Conservation (phyloP, 2,113 vertebrate genomes). For the Falco punctatus region DNA sequence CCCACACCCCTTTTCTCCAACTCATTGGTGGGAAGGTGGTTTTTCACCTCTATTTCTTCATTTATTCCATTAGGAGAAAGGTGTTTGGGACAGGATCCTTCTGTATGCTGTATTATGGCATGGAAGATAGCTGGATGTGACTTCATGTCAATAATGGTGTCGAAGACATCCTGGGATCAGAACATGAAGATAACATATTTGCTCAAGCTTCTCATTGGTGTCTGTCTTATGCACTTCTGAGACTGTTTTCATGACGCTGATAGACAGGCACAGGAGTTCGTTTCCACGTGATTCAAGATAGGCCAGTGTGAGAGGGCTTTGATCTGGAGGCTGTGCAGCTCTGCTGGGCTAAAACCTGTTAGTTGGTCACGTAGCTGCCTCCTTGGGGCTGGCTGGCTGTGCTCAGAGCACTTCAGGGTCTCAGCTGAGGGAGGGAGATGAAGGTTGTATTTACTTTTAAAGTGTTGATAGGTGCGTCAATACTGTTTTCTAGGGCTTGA, state of each 20-base stretch:
- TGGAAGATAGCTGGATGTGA: neutral
- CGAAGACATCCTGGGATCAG: neutral
- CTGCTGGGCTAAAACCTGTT: neutral
- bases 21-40: neutral
- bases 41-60: neutral
- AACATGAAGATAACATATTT: neutral
- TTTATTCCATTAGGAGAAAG: neutral
- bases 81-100: neutral
- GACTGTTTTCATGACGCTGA: neutral
- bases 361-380: neutral
- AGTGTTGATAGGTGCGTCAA: neutral
- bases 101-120: neutral
- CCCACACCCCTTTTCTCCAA: neutral
- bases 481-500: neutral
- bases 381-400: neutral
- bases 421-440: neutral
- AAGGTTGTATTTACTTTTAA: neutral
- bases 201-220: neutral
- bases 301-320: neutral
- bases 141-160: neutral
- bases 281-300: neutral
- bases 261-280: neutral
- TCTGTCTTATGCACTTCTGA: neutral
- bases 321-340: neutral
- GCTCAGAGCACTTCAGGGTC: neutral